Conservation (phyloP, 2,888 invertebrate genomes). For the Trichopria drosophilae region DNA sequence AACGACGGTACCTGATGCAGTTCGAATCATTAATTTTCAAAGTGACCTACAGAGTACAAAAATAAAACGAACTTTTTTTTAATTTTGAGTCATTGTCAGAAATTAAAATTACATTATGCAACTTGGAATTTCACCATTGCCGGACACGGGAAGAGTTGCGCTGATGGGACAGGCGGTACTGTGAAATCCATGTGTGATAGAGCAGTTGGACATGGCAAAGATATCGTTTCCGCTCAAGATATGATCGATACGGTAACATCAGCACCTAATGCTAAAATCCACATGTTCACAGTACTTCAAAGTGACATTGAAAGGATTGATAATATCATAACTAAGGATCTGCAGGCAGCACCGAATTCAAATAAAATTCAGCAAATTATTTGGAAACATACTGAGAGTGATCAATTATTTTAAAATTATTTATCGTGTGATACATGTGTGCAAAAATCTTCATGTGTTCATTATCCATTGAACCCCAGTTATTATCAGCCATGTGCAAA, state of each 20-base stretch:
- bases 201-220: slow-evolving; percentile 8
- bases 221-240: slow-evolving; percentile 7
- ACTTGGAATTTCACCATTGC: slow-evolving; percentile 17
- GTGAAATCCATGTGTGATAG: slow-evolving; percentile 14
- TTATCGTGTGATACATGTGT: neutral
- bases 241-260: slow-evolving; percentile 6
- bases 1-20: neutral
- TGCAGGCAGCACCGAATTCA: slow-evolving; percentile 4
- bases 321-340: neutral
- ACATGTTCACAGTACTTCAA: slow-evolving; percentile 1
- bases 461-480: neutral
- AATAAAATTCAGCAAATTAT: slow-evolving; percentile 4
- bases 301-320: slow-evolving; percentile 1
- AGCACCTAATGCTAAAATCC: slow-evolving; percentile 3
- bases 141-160: slow-evolving; percentile 17
- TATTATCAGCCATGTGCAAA: too few relatives aligned
- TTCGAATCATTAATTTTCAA: slow-evolving; percentile 3
- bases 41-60: slow-evolving; percentile 13
- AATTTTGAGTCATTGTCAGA: slow-evolving; percentile 6
- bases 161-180: slow-evolving; percentile 10
- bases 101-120: slow-evolving; percentile 5
- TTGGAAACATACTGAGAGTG: neutral
- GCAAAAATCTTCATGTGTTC: neutral
- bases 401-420: neutral
- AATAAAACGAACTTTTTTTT: slow-evolving; percentile 15